phyloP scores from a whole-genome alignment of 2,888 invertebrate species.

The Caprella mutica region DNA sequence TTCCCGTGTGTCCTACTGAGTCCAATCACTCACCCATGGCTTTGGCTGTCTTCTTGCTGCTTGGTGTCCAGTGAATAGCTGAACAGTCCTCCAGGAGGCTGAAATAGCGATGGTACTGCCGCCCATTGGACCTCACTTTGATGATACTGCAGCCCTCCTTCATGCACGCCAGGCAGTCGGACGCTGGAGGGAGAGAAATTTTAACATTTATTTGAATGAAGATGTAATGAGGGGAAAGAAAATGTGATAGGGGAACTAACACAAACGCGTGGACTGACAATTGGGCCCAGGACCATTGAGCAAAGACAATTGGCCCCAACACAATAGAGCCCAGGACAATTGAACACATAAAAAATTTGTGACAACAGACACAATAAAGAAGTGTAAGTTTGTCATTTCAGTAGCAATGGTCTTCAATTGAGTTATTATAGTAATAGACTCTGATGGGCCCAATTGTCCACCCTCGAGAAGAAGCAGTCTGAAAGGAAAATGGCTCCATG shows the following conservation, averaged over 20 bases:
- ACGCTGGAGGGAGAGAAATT: slow-evolving; percentile 43
- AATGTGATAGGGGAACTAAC: neutral
- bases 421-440: too few species aligned
- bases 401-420: too few species aligned
- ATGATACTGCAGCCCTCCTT: slow-evolving; percentile 48
- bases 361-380: too few species aligned
- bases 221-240: neutral
- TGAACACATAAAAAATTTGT: too few species aligned
- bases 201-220: neutral
- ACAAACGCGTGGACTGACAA: too few species aligned
- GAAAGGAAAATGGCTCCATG: too few species aligned
- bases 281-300: too few species aligned
- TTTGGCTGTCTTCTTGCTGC: slow-evolving; percentile 50
- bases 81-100: slow-evolving; percentile 46
- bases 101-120: slow-evolving; percentile 49
- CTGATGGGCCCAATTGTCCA: too few species aligned
- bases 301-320: too few species aligned
- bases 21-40: slow-evolving; percentile 48
- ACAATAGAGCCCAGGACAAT: too few species aligned
- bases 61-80: slow-evolving; percentile 49
- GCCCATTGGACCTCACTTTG: slow-evolving; percentile 47
- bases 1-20: neutral
- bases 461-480: too few species aligned
- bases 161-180: slow-evolving; percentile 49
- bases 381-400: too few species aligned